Conservation (phyloP, 2,888 invertebrate species). For the Drosophila mercatorum region DNA sequence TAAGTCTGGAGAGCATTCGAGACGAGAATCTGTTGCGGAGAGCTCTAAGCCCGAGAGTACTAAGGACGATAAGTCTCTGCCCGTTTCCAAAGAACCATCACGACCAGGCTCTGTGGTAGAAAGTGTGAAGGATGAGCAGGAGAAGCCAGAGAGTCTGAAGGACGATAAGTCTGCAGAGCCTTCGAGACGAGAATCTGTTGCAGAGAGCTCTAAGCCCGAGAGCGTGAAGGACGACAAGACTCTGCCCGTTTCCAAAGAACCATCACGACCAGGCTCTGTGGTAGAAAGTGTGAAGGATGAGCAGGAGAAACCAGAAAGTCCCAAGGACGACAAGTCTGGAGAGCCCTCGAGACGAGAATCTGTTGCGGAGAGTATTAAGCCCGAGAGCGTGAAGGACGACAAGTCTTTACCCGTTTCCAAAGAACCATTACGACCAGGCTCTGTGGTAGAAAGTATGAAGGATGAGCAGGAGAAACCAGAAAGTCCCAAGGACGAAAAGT, state of each 20-base stretch:
- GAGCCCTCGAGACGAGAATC: neutral
- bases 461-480: conserved; percentile 26
- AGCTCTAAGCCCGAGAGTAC: conserved; percentile 9
- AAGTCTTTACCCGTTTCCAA: neutral
- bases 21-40: conserved; percentile 18
- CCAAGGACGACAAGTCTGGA: conserved; percentile 18
- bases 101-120: conserved; percentile 50
- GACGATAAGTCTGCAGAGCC: neutral
- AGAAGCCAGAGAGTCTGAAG: too few species aligned
- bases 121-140: conserved; percentile 3
- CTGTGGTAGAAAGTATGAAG: conserved; percentile 35
- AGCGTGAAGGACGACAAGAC: neutral
- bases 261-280: conserved; percentile 44
- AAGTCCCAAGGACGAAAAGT: conserved; percentile 22
- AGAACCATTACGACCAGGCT: conserved; percentile 27
- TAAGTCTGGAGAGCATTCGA: conserved; percentile 9
- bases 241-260: neutral
- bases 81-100: conserved; percentile 21
- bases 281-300: conserved; percentile 26
- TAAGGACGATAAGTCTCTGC: conserved; percentile 20
- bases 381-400: neutral
- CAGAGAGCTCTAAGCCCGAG: neutral
- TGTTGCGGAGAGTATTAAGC: neutral
- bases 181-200: neutral
- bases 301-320: conserved; percentile 15